These are phyloP conservation scores for Pipa parva DNA, from an alignment of 2,113 vertebrate genomes.

Conservation along the genomic window DNA sequence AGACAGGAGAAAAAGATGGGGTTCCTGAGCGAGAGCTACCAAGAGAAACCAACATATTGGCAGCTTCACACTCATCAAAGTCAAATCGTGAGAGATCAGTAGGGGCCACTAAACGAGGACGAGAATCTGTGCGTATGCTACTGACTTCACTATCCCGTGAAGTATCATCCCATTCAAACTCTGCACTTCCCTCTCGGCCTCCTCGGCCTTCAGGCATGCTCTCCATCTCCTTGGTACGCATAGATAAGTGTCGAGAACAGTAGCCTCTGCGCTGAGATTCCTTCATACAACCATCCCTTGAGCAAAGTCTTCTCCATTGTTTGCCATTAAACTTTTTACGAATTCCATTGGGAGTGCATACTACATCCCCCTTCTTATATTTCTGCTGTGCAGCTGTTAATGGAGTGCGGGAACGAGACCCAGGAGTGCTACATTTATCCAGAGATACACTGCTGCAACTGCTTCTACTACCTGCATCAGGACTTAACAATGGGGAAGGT, in stretches of 20 bases:
- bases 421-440: conserved; percentile 50
- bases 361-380: conserved; percentile 88
- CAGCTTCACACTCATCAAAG: conserved; percentile 87
- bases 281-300: conserved; percentile 88
- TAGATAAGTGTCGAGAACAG: conserved; percentile 87
- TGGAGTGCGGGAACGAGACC: conserved; percentile 75
- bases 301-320: conserved; percentile 89
- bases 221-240: conserved; percentile 90
- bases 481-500: conserved; percentile 54
- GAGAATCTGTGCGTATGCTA: conserved; percentile 78
- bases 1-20: conserved; percentile 82
- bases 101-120: conserved; percentile 63
- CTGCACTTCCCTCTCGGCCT: conserved; percentile 61
- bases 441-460: conserved; percentile 59
- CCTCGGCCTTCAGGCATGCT: conserved; percentile 63
- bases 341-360: conserved; percentile 86
- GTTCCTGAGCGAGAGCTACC: conserved; percentile 85
- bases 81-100: conserved; percentile 83
- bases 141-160: conserved; percentile 82
- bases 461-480: conserved; percentile 51
- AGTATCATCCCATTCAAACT: conserved; percentile 86
- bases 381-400: conserved; percentile 81
- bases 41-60: conserved; percentile 86
- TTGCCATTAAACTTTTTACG: conserved; percentile 93
- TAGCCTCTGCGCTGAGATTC: conserved; percentile 87